Percentiles rank a stretch among this genome's conserved stretches.
Conservation (phyloP, 2,888 invertebrate species). For the Erpobdella octoculata region DNA sequence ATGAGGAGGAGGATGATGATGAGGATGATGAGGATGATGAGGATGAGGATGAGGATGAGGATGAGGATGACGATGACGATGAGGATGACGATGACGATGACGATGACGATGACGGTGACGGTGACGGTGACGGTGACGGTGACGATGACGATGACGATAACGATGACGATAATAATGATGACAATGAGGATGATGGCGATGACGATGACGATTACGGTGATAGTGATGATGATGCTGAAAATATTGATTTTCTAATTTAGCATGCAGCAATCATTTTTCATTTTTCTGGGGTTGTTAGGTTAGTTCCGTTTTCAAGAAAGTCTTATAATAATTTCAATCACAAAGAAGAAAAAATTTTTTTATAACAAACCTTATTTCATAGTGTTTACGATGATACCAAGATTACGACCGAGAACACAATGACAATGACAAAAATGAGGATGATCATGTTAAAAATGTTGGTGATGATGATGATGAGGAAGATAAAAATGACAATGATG, state of each 20-base stretch:
- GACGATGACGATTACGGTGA: neutral
- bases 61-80: conserved; percentile 4
- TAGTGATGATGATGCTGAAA: neutral
- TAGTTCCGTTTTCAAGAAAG: neutral
- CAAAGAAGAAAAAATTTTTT: too few species aligned
- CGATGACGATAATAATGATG: neutral
- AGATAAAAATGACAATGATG: too few species aligned
- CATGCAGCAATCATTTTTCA: too few species aligned
- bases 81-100: neutral
- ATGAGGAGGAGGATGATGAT: neutral
- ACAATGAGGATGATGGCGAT: neutral
- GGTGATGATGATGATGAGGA: too few species aligned
- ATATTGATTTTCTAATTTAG: neutral
- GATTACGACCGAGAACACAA: too few species aligned
- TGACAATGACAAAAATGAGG: too few species aligned
- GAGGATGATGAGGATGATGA: neutral
- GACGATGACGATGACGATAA: neutral
- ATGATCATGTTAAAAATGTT: too few species aligned
- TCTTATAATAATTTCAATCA: conserved; percentile 4
- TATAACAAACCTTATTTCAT: too few species aligned
- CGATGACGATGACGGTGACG: neutral
- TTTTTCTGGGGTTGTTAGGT: too few species aligned
- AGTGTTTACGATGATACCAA: too few species aligned
- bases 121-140: conserved; percentile 2
- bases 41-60: neutral